Conservation (phyloP, 2,888 invertebrate species). For the Hirtodrosophila confusa region DNA sequence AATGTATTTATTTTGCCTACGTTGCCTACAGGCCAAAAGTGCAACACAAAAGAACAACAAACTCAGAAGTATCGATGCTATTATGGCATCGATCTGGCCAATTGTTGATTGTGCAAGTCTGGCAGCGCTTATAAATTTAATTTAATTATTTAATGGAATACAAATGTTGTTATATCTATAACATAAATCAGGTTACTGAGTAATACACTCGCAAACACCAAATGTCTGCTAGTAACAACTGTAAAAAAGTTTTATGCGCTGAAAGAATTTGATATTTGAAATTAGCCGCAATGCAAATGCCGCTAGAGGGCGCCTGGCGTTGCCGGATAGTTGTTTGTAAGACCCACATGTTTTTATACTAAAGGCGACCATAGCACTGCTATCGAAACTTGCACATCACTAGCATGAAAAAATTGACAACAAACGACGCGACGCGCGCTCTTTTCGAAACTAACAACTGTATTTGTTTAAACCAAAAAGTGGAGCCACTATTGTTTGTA, state of each 20-base stretch:
- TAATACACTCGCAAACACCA: too few species aligned
- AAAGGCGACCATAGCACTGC: constrained; percentile 11
- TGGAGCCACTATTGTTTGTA: not conserved
- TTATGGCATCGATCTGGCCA: constrained; percentile 20
- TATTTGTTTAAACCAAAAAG: constrained; percentile 19
- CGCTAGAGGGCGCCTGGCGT: not conserved
- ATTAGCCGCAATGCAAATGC: not conserved
- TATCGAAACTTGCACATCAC: constrained; percentile 51
- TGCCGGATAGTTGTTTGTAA: constrained; percentile 10
- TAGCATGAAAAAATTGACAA: constrained; percentile 56
- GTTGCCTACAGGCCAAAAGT: constrained; percentile 29
- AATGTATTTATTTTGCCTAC: constrained; percentile 29
- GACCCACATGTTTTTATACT: constrained; percentile 8
- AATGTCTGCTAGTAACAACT: too few species aligned
- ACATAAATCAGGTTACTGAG: too few species aligned
- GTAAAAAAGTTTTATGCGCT: too few species aligned
- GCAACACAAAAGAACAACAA: constrained; percentile 15
- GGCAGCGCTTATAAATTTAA: not conserved
- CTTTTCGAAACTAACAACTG: constrained; percentile 60
- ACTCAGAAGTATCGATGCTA: constrained; percentile 31
- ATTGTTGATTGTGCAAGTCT: not conserved
- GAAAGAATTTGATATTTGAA: constrained; percentile 5
- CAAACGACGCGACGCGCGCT: constrained; percentile 68
- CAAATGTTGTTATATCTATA: too few species aligned
- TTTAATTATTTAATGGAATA: too few species aligned